Percentiles rank a stretch among this genome's conserved stretches.
phyloP scores from a whole-genome alignment of 2,888 invertebrate species.

The Ischnura elegans region DNA sequence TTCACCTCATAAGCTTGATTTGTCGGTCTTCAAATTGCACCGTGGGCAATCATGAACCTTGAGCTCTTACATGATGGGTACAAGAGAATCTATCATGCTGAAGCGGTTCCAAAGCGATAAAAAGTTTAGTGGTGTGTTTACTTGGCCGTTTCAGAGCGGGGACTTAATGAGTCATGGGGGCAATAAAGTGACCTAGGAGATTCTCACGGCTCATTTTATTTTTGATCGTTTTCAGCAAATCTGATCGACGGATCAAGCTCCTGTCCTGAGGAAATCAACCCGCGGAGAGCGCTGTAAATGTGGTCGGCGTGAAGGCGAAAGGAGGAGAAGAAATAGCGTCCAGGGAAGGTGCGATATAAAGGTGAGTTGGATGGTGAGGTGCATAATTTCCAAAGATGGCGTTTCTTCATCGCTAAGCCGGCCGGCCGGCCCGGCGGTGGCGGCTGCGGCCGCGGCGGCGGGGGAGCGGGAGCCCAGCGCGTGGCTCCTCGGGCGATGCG shows the following conservation, averaged over 20 bases:
- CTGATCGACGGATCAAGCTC: background rate
- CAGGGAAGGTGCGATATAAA: background rate
- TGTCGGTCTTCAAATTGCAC: background rate
- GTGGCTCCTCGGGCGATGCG: constrained; percentile 43
- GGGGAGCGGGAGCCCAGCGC: background rate
- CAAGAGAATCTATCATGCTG: background rate
- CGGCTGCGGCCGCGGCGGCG: background rate
- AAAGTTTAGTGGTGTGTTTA: background rate
- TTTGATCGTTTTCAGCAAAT: background rate
- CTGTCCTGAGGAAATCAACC: background rate
- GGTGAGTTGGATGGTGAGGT: background rate
- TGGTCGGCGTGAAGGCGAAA: background rate
- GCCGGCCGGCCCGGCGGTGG: background rate
- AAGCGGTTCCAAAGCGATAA: background rate
- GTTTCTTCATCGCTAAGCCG: background rate
- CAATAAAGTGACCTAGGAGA: background rate
- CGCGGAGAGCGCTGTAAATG: background rate
- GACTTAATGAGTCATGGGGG: background rate
- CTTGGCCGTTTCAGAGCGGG: background rate
- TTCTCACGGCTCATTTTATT: background rate
- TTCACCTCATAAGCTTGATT: background rate
- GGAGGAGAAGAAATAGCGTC: background rate
- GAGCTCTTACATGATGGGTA: background rate
- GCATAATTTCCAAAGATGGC: background rate
- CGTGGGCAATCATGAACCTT: background rate